Evolutionary conservation across 2,888 invertebrate genomes (phyloP), one percentile per base, ranked within the genome.

Genomic region (Apodemia hepburni): DNA sequence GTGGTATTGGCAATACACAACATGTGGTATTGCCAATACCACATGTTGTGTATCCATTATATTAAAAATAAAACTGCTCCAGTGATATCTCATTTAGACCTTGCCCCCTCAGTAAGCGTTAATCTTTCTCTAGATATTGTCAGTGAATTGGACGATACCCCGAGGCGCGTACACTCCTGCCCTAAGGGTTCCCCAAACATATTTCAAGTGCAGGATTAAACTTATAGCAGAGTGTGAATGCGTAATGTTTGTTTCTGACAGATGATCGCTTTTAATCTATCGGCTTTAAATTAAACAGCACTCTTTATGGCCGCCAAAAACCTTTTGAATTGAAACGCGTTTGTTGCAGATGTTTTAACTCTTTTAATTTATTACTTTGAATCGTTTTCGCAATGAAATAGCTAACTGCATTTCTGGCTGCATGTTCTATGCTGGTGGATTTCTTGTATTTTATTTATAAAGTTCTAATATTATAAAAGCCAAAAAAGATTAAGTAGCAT

Each of bases 141-240:
- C 81, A 75, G 75, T 78, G 82, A 80, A 85, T 83, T 80, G 82
- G 77, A 80, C 78, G 70, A 70, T 71, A 71, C 76, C 77, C 79
- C 77, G 71, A 71, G 74, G 72, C 71, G 75, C 57, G 75, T 77
- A 76, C 74, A 72, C 72, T 65, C 69, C 73, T 69, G 64, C 59
- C 54, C 54, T 58, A 57, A 61, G 63, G 42, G 38, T 60, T 61
- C 73, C 79, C 82, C 71, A 68, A 79, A 83, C 87, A 90, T 87
- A 89, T 87, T 89, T 90, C 87, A 90, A 90, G 87, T 80, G 82
- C 84, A 82, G 87, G 87, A 87, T 89, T 89, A 88, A 81, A 83
- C 82, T 79, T 80, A 78, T 79, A 74, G 77, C 70, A 77, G 80
- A 86, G 88, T 85, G 89, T 84, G 88, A 90, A 86, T 82, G 80